Percentiles rank a stretch among this genome's conserved stretches.
Evolutionary conservation across 2,113 vertebrate genomes (phyloP).

Genomic region (Cottus gobio): DNA sequence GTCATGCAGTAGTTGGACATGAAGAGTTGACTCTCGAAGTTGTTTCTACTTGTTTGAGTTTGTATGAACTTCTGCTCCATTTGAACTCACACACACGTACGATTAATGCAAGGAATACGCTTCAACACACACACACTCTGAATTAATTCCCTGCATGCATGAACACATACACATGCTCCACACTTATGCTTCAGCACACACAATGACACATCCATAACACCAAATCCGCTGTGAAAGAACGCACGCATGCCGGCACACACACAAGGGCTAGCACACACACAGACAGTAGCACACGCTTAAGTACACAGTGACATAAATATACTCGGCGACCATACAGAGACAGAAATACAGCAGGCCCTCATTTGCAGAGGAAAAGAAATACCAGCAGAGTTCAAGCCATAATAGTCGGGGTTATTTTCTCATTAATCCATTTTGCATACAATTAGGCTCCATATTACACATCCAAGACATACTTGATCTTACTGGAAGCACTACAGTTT

Average conservation of each 20-base stretch:
- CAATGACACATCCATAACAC: constrained; percentile 52
- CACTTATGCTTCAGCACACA: constrained; percentile 59
- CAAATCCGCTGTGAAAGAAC: constrained; percentile 11
- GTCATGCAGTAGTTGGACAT: neutral
- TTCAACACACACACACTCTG: constrained; percentile 70
- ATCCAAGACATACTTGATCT: neutral
- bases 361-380: constrained; percentile 16
- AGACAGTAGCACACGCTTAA: neutral
- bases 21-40: constrained; percentile 23
- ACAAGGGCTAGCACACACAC: neutral
- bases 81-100: constrained; percentile 67
- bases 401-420: constrained; percentile 2
- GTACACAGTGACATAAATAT: constrained; percentile 20
- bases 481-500: neutral
- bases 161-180: constrained; percentile 58
- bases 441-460: constrained; percentile 13
- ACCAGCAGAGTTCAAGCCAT: constrained; percentile 5
- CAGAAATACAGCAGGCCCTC: neutral
- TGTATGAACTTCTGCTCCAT: constrained; percentile 58
- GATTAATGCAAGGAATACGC: constrained; percentile 69
- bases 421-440: neutral
- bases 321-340: neutral
- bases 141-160: constrained; percentile 72
- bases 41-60: constrained; percentile 43
- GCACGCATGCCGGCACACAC: neutral